Evolutionary conservation across 2,797 vertebrate species (phyloP).

Genomic region (Pyrocephalus nanus): DNA sequence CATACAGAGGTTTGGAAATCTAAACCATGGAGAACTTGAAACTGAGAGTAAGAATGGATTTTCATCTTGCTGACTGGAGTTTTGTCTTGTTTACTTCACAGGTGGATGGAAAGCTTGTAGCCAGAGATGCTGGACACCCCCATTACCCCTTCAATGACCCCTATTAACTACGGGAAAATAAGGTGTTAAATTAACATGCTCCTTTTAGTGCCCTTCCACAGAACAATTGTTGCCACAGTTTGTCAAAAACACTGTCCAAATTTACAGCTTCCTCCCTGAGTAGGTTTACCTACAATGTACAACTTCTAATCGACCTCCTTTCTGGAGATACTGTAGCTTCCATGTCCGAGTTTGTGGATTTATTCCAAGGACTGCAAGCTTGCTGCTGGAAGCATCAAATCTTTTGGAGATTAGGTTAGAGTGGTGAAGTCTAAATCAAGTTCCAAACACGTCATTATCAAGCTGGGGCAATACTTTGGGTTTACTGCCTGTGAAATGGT

Average conservation of each 20-base stretch:
- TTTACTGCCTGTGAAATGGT: not conserved
- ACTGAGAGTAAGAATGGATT: not conserved
- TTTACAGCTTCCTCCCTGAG: not conserved
- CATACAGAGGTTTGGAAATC: not conserved
- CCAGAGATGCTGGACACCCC: constrained; percentile 91
- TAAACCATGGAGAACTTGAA: not conserved
- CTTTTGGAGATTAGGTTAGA: not conserved
- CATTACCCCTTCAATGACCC: constrained; percentile 93
- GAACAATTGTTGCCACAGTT: not conserved
- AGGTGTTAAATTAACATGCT: not conserved
- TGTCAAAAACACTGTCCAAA: not conserved
- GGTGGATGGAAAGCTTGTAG: constrained; percentile 85
- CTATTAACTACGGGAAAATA: constrained; percentile 77
- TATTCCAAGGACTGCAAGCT: not conserved
- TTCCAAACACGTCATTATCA: not conserved
- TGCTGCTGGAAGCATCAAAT: not conserved
- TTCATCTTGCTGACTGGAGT: not conserved
- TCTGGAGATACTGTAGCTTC: not conserved
- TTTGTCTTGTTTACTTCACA: constrained; percentile 74
- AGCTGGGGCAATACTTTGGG: not conserved
- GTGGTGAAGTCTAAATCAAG: not conserved
- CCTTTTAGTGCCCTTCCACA: not conserved
- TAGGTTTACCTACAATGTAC: not conserved
- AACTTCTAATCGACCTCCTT: not conserved
- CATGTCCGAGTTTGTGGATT: not conserved